phyloP scores from a whole-genome alignment of 2,888 invertebrate species.

The Helicoverpa assulta region DNA sequence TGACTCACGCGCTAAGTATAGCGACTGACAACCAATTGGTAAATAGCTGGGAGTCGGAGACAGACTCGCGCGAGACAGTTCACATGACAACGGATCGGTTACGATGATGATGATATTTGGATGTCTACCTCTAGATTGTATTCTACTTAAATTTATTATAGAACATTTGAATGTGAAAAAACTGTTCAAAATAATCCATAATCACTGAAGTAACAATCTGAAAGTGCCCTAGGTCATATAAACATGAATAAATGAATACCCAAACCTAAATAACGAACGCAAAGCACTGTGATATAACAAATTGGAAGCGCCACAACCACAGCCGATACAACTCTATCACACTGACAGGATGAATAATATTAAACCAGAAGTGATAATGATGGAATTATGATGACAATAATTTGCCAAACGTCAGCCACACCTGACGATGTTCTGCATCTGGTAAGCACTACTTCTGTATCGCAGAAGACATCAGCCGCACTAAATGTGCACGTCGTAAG shows the following conservation, averaged over 20 bases:
- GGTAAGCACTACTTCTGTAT: constrained; percentile 1
- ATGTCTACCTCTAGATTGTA: too few species aligned
- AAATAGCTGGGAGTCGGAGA: constrained; percentile 19
- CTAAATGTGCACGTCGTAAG: constrained; percentile 42
- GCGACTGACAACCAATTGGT: constrained; percentile 41
- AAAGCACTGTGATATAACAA: too few species aligned
- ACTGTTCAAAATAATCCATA: too few species aligned
- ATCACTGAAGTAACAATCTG: too few species aligned
- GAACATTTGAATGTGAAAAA: too few species aligned
- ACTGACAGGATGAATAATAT: constrained; percentile 4
- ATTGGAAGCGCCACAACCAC: too few species aligned
- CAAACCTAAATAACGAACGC: too few species aligned
- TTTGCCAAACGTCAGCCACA: constrained; percentile 21
- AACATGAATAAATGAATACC: too few species aligned
- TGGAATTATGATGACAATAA: constrained; percentile 17
- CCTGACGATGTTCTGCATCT: constrained; percentile 23
- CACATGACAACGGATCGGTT: constrained; percentile 17
- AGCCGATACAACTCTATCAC: background rate
- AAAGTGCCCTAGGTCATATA: too few species aligned
- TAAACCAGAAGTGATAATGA: constrained; percentile 14
- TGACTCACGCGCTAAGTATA: constrained; percentile 58
- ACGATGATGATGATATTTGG: background rate
- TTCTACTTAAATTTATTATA: too few species aligned
- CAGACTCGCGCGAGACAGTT: constrained; percentile 42
- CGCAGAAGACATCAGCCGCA: constrained; percentile 16